Evolutionary conservation across 1,140 invertebrate genomes (phyloP), one percentile per base, ranked within the genome.

Genomic region (Apis laboriosa): DNA sequence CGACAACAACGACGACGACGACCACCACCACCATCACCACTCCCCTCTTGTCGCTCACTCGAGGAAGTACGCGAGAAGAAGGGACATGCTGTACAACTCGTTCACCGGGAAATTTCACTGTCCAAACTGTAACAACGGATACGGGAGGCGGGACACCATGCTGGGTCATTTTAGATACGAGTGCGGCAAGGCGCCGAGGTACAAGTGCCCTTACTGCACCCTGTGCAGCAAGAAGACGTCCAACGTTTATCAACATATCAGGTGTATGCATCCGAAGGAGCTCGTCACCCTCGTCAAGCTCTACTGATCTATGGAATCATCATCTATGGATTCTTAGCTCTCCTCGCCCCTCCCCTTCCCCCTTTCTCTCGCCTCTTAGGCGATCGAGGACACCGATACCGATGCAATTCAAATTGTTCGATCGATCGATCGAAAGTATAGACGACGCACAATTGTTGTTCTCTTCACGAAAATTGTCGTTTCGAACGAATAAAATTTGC

Each of bases 111-210:
- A 94, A 73, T 94, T 91, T 81, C 93, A 94, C 77, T 94, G 93
- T 83, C 93, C 93, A 3, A 93, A 90, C 64, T 94, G 93, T 87
- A 93, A 93, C 86, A 94, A 93, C 76, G 93, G 93, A 51, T 94
- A 94, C 83, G 89, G 92, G 49, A 92, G 93, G 64, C 83, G 92
- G 3, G 92, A 94, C 80, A 94, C 92, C 3, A 94, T 94, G 93
- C 66, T 93, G 82, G 90, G 90, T 70, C 94, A 95, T 82, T 93
- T 91, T 73, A 91, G 93, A 28, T 95, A 94, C 92, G 95, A 96
- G 88, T 96, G 95, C 81, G 95, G 95, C 17, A 94, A 95, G 84
- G 95, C 95, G 70, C 95, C 95, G 8, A 91, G 95, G 49, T 95
- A 95, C 90, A 94, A 95, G 84, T 96, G 96, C 86, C 95, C 94